Evolutionary conservation across 1,140 invertebrate genomes (phyloP).

Genomic region (Mercenaria mercenaria): DNA sequence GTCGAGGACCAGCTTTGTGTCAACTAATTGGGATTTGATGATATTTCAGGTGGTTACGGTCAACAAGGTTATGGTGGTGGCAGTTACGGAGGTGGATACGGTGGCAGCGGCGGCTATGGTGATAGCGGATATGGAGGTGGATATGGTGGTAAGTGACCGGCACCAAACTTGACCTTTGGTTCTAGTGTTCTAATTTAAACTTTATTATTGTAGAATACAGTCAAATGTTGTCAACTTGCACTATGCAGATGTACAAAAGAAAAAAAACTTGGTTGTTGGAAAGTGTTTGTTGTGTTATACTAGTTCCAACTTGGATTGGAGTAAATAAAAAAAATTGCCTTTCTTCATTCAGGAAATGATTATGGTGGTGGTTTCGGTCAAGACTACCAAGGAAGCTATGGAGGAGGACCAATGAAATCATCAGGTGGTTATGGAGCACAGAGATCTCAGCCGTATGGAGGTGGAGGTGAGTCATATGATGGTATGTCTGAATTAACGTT

Average conservation of each 20-base stretch:
- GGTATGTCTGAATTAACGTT: slow-evolving; percentile 11
- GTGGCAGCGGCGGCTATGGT: slow-evolving; percentile 61
- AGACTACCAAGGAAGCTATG: slow-evolving; percentile 71
- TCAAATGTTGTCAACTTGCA: too few relatives aligned
- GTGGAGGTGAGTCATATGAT: slow-evolving; percentile 59
- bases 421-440: slow-evolving; percentile 67
- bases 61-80: slow-evolving; percentile 69
- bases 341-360: slow-evolving; percentile 23
- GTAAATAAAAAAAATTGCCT: too few relatives aligned
- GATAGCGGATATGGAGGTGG: slow-evolving; percentile 63
- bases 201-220: neutral
- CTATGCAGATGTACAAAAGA: too few relatives aligned
- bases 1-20: too few relatives aligned
- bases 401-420: slow-evolving; percentile 71
- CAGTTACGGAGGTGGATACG: slow-evolving; percentile 43
- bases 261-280: too few relatives aligned
- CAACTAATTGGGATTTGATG: neutral
- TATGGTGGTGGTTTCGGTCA: slow-evolving; percentile 68
- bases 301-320: too few relatives aligned
- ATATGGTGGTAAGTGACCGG: slow-evolving; percentile 57
- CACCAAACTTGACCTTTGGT: neutral
- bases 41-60: slow-evolving; percentile 54
- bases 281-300: too few relatives aligned
- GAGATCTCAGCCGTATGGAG: slow-evolving; percentile 70
- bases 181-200: neutral